Base-by-base conservation (phyloP, 2,113 vertebrate species). In the Saccopteryx leptura region DNA sequence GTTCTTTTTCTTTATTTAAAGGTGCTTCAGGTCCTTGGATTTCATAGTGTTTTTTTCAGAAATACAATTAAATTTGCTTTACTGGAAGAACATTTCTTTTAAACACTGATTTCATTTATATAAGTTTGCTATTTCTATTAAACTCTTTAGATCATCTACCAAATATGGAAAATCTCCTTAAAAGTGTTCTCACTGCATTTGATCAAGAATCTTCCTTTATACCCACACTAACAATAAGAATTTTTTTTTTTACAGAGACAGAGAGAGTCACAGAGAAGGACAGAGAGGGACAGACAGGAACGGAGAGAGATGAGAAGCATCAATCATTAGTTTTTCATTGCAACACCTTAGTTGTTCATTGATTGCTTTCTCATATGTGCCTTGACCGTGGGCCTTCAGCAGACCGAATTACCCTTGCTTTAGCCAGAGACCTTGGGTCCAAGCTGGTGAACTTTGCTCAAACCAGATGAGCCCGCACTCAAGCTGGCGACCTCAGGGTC, bases 41-140 rank as follows among this genome's bases (percentile, higher is more conserved):
- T 91, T 88, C 52, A 61, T 48, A 56, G 17, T 48, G 23, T 9
- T 74, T 82, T 89, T 83, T 95, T 93, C 7, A 82, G 80, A 95
- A 92, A 74, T 80, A 68, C 39, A 74, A 17, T 63, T n/a, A 52
- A 84, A 72, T 65, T 90, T 95, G 7, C 39, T 93, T 52, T 87
- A 58, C 24, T 85, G 9, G 33, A 86, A 91, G 26, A 91, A 2
- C 18, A 39, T 56, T 19, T 74, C 11, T 93, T 76, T 74, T 56
- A 68, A 87, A 80, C 15, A 61, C 23, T 52, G 12, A 86, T 78
- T 90, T 83, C 88, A 80, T 21, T 48, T 46, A 52, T 0, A 39
- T 68, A 2, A 31, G 0, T 71, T 56, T 93, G 24, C 46, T 87
- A 21, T 66, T 94, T 5, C n/a, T 93, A 6, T 58, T 93, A 88